A percentile compares a stretch with the other conserved stretches of the same genome.
Conservation (phyloP, 2,888 invertebrate species). For the Phengaris arion region DNA sequence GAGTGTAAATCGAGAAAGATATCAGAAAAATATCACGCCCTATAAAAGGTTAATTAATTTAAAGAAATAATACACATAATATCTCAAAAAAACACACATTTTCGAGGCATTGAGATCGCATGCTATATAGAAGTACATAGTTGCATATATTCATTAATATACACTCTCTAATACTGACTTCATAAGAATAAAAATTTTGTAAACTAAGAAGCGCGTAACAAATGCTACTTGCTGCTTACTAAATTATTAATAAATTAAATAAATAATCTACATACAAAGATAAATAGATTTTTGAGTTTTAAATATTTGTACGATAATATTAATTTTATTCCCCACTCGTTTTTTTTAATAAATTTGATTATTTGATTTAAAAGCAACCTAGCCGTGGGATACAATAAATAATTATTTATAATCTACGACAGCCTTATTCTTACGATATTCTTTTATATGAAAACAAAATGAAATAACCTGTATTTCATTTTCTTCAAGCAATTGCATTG, state of each 20-base stretch:
- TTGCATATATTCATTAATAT: not conserved
- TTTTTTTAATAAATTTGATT: not conserved
- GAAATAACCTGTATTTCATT: not conserved
- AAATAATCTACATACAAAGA: slow-evolving; percentile 5
- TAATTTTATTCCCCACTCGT: not conserved
- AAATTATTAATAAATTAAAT: slow-evolving; percentile 1
- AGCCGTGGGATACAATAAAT: not conserved
- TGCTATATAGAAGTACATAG: not conserved
- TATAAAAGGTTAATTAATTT: slow-evolving; percentile 22
- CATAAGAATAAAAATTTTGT: slow-evolving; percentile 12
- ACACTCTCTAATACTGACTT: slow-evolving; percentile 23
- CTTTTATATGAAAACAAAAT: not conserved
- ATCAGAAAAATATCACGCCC: slow-evolving; percentile 25
- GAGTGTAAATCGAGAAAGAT: slow-evolving; percentile 1
- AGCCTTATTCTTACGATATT: not conserved
- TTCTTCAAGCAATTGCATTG: not conserved
- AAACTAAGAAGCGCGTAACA: slow-evolving; percentile 8
- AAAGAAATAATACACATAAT: slow-evolving; percentile 1
- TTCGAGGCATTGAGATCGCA: slow-evolving; percentile 26
- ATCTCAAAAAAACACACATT: slow-evolving; percentile 14
- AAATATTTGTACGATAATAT: slow-evolving; percentile 28
- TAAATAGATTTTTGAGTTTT: slow-evolving; percentile 17
- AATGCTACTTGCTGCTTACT: not conserved
- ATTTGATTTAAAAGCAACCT: slow-evolving; percentile 5
- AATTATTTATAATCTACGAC: slow-evolving; percentile 9